Percentiles rank a stretch among this genome's conserved stretches.
Conservation (phyloP, 2,888 invertebrate species). For the Drosophila tanythrix region DNA sequence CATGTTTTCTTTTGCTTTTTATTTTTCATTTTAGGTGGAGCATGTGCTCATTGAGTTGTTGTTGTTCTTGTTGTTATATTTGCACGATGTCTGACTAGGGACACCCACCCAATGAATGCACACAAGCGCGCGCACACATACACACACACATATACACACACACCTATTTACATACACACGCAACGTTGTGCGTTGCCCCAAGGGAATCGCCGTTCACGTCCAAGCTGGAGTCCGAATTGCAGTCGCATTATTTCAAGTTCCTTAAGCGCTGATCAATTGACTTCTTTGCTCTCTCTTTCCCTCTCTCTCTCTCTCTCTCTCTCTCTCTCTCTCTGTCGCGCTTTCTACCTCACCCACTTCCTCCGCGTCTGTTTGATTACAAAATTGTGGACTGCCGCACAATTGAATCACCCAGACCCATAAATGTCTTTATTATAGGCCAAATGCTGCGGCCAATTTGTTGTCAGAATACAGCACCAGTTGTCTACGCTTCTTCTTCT, state of each 20-base stretch:
- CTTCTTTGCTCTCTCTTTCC: neutral
- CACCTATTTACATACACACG: constrained; percentile 40
- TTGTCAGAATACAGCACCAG: constrained; percentile 9
- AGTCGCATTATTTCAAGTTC: constrained; percentile 46
- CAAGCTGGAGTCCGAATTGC: constrained; percentile 9
- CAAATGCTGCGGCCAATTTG: constrained; percentile 66
- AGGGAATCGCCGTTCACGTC: constrained; percentile 32
- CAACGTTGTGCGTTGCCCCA: constrained; percentile 56
- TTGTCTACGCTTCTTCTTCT: constrained; percentile 12
- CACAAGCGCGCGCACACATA: constrained; percentile 22
- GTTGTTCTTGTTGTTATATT: constrained; percentile 29
- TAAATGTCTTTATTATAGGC: constrained; percentile 76
- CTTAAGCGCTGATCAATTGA: constrained; percentile 27
- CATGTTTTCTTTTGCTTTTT: constrained; percentile 19
- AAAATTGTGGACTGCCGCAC: constrained; percentile 66
- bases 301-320: neutral
- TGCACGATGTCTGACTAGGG: constrained; percentile 55
- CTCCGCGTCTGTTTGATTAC: constrained; percentile 17
- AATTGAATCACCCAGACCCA: constrained; percentile 60
- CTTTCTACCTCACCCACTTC: neutral
- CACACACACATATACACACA: constrained; percentile 35
- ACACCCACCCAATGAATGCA: constrained; percentile 52
- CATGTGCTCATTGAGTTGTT: constrained; percentile 74
- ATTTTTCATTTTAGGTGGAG: constrained; percentile 48
- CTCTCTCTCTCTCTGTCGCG: neutral